Conservation (phyloP, 1,140 invertebrate species). For the Ostrea denselamellosa region DNA sequence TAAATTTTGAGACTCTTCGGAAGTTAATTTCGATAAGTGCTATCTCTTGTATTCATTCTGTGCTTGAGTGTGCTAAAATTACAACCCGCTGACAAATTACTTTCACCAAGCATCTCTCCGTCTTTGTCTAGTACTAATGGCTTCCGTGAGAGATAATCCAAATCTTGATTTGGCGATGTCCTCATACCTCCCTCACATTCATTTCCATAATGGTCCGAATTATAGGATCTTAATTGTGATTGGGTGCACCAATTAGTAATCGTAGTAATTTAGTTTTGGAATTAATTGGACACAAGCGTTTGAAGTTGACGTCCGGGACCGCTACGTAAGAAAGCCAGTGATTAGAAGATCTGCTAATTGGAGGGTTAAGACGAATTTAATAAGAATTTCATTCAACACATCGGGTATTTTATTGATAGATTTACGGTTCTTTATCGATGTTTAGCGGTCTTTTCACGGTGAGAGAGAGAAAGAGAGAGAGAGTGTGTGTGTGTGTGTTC, state of each 20-base stretch:
- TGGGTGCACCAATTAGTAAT: conserved; percentile 19
- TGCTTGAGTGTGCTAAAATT: conserved; percentile 35
- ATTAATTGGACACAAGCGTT: conserved; percentile 23
- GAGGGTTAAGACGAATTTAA: conserved; percentile 18
- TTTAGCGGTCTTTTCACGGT: not conserved
- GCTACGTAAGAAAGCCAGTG: not conserved
- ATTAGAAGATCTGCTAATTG: conserved; percentile 17
- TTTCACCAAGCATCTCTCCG: conserved; percentile 1
- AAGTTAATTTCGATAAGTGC: conserved; percentile 39
- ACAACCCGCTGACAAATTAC: conserved; percentile 30
- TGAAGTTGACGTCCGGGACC: not conserved
- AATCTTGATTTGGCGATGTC: not conserved
- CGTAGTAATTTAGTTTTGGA: conserved; percentile 33
- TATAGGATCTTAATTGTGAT: conserved; percentile 20
- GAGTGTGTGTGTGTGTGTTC: too few relatives aligned
- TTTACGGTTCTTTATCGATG: not conserved
- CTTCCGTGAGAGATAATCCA: conserved; percentile 35
- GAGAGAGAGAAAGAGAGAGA: too few relatives aligned
- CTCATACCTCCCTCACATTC: conserved; percentile 7
- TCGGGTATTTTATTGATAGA: not conserved
- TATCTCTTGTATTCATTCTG: conserved; percentile 31
- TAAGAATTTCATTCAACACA: conserved; percentile 10
- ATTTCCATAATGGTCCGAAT: conserved; percentile 39
- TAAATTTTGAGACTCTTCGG: conserved; percentile 23
- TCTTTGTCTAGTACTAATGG: conserved; percentile 20